Conservation (phyloP, 2,797 vertebrate genomes). For the Acanthurus lineatus region DNA sequence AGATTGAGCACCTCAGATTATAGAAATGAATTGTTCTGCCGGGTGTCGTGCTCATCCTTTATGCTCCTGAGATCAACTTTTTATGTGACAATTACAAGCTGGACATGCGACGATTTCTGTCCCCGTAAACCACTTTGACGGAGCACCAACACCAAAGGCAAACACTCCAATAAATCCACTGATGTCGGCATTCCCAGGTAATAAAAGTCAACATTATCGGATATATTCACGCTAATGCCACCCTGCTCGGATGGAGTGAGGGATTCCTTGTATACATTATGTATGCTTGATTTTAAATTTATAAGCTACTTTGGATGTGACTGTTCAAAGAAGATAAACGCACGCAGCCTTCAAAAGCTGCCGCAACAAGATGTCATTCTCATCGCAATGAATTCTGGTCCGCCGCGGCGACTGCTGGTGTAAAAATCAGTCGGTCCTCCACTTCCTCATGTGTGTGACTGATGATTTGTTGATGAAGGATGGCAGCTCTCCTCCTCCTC, state of each 20-base stretch:
- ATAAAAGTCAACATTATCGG: conserved; percentile 42
- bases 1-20: conserved; percentile 12
- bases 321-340: conserved; percentile 53
- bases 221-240: conserved; percentile 5
- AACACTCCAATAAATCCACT: conserved; percentile 27
- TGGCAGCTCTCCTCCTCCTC: not conserved
- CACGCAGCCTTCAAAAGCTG: conserved; percentile 30
- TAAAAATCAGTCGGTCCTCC: not conserved
- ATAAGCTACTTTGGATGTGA: conserved; percentile 46
- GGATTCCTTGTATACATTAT: conserved; percentile 39
- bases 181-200: conserved; percentile 12
- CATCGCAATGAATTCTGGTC: conserved; percentile 18
- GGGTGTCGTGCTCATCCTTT: not conserved
- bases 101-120: conserved; percentile 18
- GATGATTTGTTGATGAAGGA: not conserved
- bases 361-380: conserved; percentile 30
- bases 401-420: not conserved
- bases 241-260: conserved; percentile 20
- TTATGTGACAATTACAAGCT: conserved; percentile 27
- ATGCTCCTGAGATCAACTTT: conserved; percentile 14
- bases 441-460: conserved; percentile 6
- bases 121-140: conserved; percentile 33
- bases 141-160: conserved; percentile 18
- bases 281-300: conserved; percentile 49
- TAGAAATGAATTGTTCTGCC: conserved; percentile 10